Percentiles rank a stretch among this genome's conserved stretches.
Evolutionary conservation across 2,113 vertebrate species (phyloP).

Genomic region (Tetrax tetrax): DNA sequence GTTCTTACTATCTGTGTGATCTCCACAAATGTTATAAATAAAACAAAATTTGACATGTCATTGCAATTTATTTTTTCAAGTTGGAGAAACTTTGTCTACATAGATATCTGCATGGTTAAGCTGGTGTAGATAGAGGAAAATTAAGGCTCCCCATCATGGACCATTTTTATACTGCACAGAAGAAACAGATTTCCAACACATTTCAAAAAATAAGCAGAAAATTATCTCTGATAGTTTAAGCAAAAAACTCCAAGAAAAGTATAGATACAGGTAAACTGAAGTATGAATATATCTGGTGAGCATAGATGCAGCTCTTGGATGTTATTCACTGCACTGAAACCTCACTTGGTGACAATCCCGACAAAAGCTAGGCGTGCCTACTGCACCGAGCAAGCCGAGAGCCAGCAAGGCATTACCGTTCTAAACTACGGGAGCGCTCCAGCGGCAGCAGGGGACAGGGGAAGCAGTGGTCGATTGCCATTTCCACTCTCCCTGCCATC

Average conservation of each 20-base stretch:
- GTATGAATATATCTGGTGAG: background rate
- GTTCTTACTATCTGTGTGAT: background rate
- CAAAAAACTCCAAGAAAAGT: background rate
- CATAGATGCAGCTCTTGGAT: background rate
- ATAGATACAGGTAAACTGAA: background rate
- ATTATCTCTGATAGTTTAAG: background rate
- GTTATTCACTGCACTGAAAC: background rate
- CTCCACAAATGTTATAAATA: background rate
- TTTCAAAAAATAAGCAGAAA: background rate
- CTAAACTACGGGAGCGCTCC: background rate
- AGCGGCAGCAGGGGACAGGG: background rate
- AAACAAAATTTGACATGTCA: background rate
- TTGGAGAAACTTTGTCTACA: background rate
- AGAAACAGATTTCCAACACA: background rate
- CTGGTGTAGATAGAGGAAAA: background rate
- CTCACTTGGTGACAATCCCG: background rate
- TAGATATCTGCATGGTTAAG: background rate
- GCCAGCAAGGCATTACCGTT: background rate
- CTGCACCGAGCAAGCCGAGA: background rate
- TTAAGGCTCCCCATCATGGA: background rate
- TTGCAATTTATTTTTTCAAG: background rate
- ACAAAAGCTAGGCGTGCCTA: background rate
- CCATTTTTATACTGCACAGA: background rate
- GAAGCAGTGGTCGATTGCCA: fast-evolving
- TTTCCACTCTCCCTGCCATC: background rate